phyloP scores from a whole-genome alignment of 2,888 invertebrate species.

The Metopia argyrocephala region DNA sequence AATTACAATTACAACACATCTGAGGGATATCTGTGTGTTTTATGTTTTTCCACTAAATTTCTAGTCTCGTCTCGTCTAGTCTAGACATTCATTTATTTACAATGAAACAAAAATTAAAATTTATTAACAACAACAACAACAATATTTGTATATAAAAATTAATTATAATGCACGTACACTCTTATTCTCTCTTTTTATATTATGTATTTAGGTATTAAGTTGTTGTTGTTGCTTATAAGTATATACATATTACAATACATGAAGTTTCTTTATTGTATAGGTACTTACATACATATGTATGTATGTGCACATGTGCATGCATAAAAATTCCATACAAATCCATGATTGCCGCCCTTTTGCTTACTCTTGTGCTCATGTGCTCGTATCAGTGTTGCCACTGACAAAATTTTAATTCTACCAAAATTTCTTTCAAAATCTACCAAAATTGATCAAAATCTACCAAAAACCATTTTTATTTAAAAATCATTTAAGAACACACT shows the following conservation, averaged over 20 bases:
- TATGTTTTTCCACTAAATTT: too few relatives aligned
- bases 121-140: conserved; percentile 32
- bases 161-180: too few relatives aligned
- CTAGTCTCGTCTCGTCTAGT: conserved; percentile 48
- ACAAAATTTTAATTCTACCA: too few relatives aligned
- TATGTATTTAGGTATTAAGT: not conserved
- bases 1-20: too few relatives aligned
- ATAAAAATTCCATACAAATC: conserved; percentile 29
- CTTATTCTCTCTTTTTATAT: not conserved
- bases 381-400: too few relatives aligned
- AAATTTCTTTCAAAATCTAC: too few relatives aligned
- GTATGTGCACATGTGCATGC: not conserved
- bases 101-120: conserved; percentile 52
- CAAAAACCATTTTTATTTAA: too few relatives aligned
- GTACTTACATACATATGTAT: not conserved
- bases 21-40: too few relatives aligned
- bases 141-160: not conserved
- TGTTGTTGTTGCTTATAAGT: conserved; percentile 30
- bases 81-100: conserved; percentile 51
- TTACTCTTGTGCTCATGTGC: not conserved
- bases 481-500: too few relatives aligned
- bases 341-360: not conserved
- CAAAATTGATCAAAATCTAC: too few relatives aligned
- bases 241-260: too few relatives aligned
- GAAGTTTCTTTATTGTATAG: conserved; percentile 25